Evolutionary conservation across 2,888 invertebrate genomes (phyloP), one percentile per base, ranked within the genome.

Genomic region (Drosophila hamatofila): DNA sequence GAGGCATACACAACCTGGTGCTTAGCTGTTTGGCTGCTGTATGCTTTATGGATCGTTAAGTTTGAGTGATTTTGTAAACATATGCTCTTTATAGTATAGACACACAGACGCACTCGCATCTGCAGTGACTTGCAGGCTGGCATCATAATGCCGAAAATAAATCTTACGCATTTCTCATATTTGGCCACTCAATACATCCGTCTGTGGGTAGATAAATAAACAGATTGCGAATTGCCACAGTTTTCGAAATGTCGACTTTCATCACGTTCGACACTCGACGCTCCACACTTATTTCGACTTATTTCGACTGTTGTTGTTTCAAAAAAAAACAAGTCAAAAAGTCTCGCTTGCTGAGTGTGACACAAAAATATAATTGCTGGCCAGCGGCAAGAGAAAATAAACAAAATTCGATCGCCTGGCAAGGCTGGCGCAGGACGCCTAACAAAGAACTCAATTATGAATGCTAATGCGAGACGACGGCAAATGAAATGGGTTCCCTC

Each of bases 91-190:
- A 33, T 30, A 46, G 35, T 25, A 25, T 14, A 52, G 54, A 27
- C 25, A n/a, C 27, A n/a, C 46, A 46, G 1, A 23, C 46, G n/a
- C 7, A 23, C 8, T 23, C 23, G 44, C 44, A 18, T 21, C 41
- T 52, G 39, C 18, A 39, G 54, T 64, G 74, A 59, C 55, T 56
- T 69, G 51, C 69, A 72, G 30, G 56, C 63, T 72, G 79, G 72
- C 80, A 82, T 84, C 74, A 83, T 70, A 62, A 52, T 57, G 57
- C 66, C 81, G 30, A 84, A 83, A 83, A 85, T 85, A 85, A 83
- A 14, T 83, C 83, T 77, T 83, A 79, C 79, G 75, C 75, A 75
- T 78, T 55, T 60, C 62, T 58, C 69, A 69, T 57, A 64, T 77
- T 72, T 64, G 59, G 72, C 60, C 59, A 79, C 81, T 69, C 80